Base-by-base conservation (phyloP, 2,888 invertebrate genomes). In the Tromatobia lineatoria region DNA sequence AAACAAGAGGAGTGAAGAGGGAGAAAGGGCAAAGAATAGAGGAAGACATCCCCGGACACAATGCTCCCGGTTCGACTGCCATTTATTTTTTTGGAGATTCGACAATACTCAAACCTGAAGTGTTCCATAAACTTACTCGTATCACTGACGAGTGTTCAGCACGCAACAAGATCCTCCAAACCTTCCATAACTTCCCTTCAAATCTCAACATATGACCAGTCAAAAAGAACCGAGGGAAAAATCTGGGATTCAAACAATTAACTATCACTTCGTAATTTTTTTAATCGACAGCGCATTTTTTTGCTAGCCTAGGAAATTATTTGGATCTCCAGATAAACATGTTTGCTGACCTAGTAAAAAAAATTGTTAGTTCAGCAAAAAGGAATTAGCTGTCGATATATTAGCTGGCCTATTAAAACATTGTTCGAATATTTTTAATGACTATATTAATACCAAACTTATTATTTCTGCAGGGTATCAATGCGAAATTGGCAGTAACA, bases 41-140 rank as follows among this genome's bases (percentile, higher is more conserved):
- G 47, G n/a, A 52, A 34, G 61, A 50, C 34, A 64, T 34, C 61
- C 47, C 15, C 13, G 54, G 66, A 1, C 45, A 67, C 66, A 66
- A 75, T 75, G 25, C 11, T 38, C 18, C 29, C 11, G n/a, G n/a
- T 64, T 6, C 50, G 50, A 66, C 15, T 47, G 50, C 23, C 52
- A 76, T 75, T 70, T 70, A 23, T 42, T 64, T 64, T n/a, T 75
- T 50, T n/a, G 20, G 25, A 75, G 25, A 76, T 67, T 66, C 52
- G 52, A 76, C 75, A 76, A 76, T 67, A 57, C n/a, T n/a, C 18
- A 42, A 67, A 66, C 42, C 20, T 69, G 69, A 29, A 47, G 45
- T 45, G 34, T n/a, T 25, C 25, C 50, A 18, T 45, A 76, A 67
- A 45, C 10, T 15, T 52, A 66, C 61, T 64, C 38, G 15, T 25